Base-by-base conservation (phyloP, 2,888 invertebrate genomes). In the Ectobius pallidus region DNA sequence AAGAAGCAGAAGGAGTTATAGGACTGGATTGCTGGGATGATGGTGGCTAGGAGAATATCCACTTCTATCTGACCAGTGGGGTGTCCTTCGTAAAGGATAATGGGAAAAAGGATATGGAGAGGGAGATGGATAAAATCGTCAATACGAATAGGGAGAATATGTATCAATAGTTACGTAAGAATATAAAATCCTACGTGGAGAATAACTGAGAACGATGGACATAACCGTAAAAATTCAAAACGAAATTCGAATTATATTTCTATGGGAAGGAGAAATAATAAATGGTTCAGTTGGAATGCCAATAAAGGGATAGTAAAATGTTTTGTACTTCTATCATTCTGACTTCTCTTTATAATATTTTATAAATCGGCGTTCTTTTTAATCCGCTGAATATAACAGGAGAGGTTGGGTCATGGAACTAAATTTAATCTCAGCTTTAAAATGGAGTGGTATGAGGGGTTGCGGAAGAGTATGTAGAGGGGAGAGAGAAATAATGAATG, bases 271-370 rank as follows among this genome's bases (percentile, higher is more conserved):
- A 11, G 52, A 52, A 52, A 52, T 52, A 52, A 52, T 52, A 52
- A 52, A 52, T 52, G 52, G 52, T 25, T 22, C 52, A 25, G 14
- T 7, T 25, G 20, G 25, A 25, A 52, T 52, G 14, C 20, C 22
- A 52, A 52, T n/a, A n/a, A n/a, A n/a, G n/a, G n/a, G n/a, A n/a
- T n/a, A n/a, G n/a, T n/a, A 52, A 52, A 25, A 14, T 52, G 52
- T 52, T 25, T 52, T 22, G 52, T 11, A 52, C 52, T 52, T 52
- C 52, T 52, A n/a, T n/a, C n/a, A n/a, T n/a, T n/a, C n/a, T n/a
- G n/a, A n/a, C n/a, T n/a, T n/a, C n/a, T n/a, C n/a, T n/a, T n/a
- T n/a, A n/a, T 34, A 34, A 34, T 30, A 58, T 16, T 30, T 16
- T 4, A 58, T 30, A 30, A 30, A 58, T 58, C 58, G 58, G 30